Conservation (phyloP, 2,888 invertebrate genomes). For the Nephrotoma guestfalica region DNA sequence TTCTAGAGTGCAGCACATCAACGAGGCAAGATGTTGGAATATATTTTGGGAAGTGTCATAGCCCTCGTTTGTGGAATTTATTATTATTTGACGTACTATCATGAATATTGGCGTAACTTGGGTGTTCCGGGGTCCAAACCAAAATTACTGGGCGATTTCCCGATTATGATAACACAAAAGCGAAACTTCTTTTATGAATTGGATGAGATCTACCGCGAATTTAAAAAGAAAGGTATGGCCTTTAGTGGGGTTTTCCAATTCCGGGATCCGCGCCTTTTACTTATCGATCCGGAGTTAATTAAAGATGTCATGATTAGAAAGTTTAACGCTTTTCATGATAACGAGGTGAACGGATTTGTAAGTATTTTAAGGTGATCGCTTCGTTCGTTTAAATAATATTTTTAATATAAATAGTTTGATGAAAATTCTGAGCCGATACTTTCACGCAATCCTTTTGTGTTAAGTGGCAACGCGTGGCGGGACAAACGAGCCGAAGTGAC, state of each 20-base stretch:
- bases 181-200: slow-evolving; percentile 18
- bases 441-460: slow-evolving; percentile 33
- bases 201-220: slow-evolving; percentile 21
- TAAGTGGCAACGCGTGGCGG: slow-evolving; percentile 36
- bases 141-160: slow-evolving; percentile 19
- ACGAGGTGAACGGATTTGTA: slow-evolving; percentile 11
- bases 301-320: slow-evolving; percentile 30
- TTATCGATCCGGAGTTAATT: slow-evolving; percentile 26
- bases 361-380: no score
- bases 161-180: slow-evolving; percentile 11
- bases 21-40: no score
- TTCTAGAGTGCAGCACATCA: no score
- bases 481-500: slow-evolving; percentile 33
- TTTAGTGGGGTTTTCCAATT: slow-evolving; percentile 30
- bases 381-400: no score
- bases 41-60: no score
- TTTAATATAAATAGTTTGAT: slow-evolving; percentile 22
- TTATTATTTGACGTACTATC: slow-evolving; percentile 15
- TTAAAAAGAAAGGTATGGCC: slow-evolving; percentile 17
- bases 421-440: slow-evolving; percentile 34
- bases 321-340: slow-evolving; percentile 28
- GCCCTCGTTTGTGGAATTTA: no score
- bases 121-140: slow-evolving; percentile 22
- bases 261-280: slow-evolving; percentile 25
- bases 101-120: slow-evolving; percentile 21